phyloP scores from a whole-genome alignment of 2,888 invertebrate species.

The Osmoderma eremita region DNA sequence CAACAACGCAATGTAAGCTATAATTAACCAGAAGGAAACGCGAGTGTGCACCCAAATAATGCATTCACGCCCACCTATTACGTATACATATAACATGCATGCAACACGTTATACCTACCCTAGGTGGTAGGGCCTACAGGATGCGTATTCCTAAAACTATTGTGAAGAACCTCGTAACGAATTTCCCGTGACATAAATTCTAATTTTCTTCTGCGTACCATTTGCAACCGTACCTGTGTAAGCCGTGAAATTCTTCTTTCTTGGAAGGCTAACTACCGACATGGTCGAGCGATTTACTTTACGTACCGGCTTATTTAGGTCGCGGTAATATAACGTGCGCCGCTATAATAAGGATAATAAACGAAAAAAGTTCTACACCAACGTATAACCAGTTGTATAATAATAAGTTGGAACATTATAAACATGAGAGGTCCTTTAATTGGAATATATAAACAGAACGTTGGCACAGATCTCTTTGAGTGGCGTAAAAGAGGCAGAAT shows the following conservation, averaged over 20 bases:
- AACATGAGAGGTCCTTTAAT: constrained; percentile 5
- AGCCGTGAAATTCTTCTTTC: constrained; percentile 22
- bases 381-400: not conserved
- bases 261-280: constrained; percentile 17
- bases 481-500: too few relatives aligned
- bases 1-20: too few relatives aligned
- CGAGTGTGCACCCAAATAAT: constrained; percentile 14
- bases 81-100: constrained; percentile 3
- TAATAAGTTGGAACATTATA: not conserved
- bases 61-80: not conserved
- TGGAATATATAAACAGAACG: not conserved
- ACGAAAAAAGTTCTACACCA: not conserved
- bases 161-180: constrained; percentile 49
- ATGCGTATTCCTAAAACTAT: constrained; percentile 50
- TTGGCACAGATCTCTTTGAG: too few relatives aligned
- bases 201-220: constrained; percentile 49
- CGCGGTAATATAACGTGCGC: constrained; percentile 10
- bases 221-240: constrained; percentile 34
- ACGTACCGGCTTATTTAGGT: constrained; percentile 20
- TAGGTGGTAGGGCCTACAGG: constrained; percentile 22
- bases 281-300: constrained; percentile 10
- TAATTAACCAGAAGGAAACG: constrained; percentile 16
- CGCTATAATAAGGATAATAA: constrained; percentile 1
- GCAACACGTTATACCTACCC: constrained; percentile 15
- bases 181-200: constrained; percentile 51